Evolutionary conservation across 2,113 vertebrate genomes (phyloP).

Genomic region (Nycticorax nycticorax): DNA sequence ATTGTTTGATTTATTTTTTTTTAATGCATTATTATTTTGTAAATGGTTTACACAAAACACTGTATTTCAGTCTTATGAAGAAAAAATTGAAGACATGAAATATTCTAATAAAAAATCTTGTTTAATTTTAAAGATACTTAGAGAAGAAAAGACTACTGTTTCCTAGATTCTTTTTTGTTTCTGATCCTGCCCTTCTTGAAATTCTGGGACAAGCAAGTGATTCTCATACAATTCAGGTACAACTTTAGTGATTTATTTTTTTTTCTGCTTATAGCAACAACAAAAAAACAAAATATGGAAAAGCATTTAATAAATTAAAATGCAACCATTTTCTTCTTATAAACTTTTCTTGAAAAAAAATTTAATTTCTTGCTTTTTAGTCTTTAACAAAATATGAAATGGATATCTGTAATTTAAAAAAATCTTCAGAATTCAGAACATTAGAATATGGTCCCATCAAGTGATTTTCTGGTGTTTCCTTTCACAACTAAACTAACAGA

Average conservation of each 20-base stretch:
- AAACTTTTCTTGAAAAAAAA: neutral
- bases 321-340: neutral
- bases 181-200: conserved; percentile 81
- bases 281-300: neutral
- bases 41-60: neutral
- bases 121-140: conserved; percentile 73
- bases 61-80: neutral
- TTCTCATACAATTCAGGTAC: conserved; percentile 83
- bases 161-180: conserved; percentile 83
- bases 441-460: neutral
- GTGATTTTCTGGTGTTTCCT: neutral
- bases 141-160: conserved; percentile 82
- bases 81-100: neutral
- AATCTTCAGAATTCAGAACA: neutral
- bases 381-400: neutral
- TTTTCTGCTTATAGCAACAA: neutral
- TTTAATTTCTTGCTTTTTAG: neutral
- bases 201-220: conserved; percentile 84
- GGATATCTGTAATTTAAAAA: neutral
- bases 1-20: neutral
- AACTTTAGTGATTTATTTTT: neutral
- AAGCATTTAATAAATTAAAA: neutral
- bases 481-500: neutral
- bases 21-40: neutral
- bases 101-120: neutral